Evolutionary conservation across 2,797 vertebrate genomes (phyloP), one percentile per base, ranked within the genome.

Genomic region (Bradypus variegatus): DNA sequence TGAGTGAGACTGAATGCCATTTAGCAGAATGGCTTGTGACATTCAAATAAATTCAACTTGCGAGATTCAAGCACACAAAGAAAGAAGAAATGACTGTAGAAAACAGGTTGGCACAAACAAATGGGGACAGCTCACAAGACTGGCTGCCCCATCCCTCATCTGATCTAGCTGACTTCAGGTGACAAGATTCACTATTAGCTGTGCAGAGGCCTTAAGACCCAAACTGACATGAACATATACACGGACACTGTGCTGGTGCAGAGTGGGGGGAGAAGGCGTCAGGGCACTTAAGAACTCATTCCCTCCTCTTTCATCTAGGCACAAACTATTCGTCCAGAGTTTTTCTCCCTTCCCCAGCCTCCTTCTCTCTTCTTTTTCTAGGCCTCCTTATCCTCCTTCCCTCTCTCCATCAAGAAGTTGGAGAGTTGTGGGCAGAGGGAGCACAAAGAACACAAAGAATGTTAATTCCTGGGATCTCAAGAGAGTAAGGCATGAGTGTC

Each of bases 11-110:
- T 58, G 53, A 94, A 90, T 94, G 88, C 58, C 92, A 92, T 65
- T 90, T 94, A 93, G 91, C 92, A 94, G 84, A 86, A 94, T 90
- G 81, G 76, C 92, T 92, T 64, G 48, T 92, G 92, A 88, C 92
- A 91, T 91, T 94, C 90, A 91, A 91, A 88, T 91, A 94, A 91
- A 91, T 91, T 95, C 94, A 91, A 65, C 76, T 84, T 88, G 91
- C 82, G 83, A 91, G 78, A 94, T 38, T 86, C 67, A 45, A 41
- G 90, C 79, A 45, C 91, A 58, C 0, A 41, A 88, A 79, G 50
- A 53, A 81, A 91, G 86, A 91, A 88, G 76, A 65, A 84, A 69
- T 7, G 53, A 88, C 33, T 72, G 36, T 18, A 72, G 84, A 50
- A 84, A 94, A 92, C 55, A 62, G 73, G 6, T 31, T 92, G 82